Base-by-base conservation (phyloP, 2,113 vertebrate species). In the Bubo blakistoni region DNA sequence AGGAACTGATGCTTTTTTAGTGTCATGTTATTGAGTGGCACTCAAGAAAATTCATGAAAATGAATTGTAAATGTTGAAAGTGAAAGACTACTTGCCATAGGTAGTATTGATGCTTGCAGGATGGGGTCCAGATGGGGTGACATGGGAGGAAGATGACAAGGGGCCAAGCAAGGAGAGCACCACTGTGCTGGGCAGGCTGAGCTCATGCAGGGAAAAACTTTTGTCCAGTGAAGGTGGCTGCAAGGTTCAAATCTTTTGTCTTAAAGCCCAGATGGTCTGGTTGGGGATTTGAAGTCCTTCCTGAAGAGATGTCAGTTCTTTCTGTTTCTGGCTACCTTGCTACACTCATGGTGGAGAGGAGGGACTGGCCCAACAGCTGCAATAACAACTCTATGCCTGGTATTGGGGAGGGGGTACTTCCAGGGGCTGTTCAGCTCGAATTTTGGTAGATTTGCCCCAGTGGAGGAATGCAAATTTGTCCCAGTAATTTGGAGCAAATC, bases 41-140 rank as follows among this genome's bases (percentile, higher is more conserved):
- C 77, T 82, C 6, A 13, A 79, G 54, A 89, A 85, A 44, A 63
- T n/a, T 94, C 59, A 94, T 78, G 59, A 76, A 94, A 97, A 92
- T 44, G 59, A 88, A 96, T 54, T 89, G 76, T 52, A 74, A 94
- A 40, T 55, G 47, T 78, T 81, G 40, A 81, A 86, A 91, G 54
- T 72, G 86, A 73, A 81, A 63, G 18, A 66, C 42, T 20, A 16
- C 49, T 90, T 69, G 26, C 44, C 9, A 15, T 10, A 44, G 47
- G 22, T 65, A 34, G 25, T 29, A 44, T 6, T 42, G 77, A 51
- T 10, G 5, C 46, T 93, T 95, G 27, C 38, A 88, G 62, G 38
- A 74, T 29, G 66, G 79, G 91, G 51, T 66, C 25, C 42, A 76
- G 81, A 49, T 36, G 12, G 54, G 27, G 13, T 69, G 69, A 51